Evolutionary conservation across 2,888 invertebrate species (phyloP).

Genomic region (Epinotia bilunana): DNA sequence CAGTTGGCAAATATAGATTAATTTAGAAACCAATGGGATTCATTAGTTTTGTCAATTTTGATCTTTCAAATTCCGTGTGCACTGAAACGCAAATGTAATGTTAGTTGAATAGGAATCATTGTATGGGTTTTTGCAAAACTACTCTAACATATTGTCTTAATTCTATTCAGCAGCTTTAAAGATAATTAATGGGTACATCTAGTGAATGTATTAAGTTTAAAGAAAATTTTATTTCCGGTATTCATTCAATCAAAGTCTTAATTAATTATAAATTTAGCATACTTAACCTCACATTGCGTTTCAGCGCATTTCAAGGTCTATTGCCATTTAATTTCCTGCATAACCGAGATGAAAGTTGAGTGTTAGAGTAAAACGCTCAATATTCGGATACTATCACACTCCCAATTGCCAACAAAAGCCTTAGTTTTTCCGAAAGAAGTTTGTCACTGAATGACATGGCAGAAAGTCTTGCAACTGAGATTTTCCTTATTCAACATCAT

Average conservation of each 20-base stretch:
- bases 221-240: no score
- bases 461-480: no score
- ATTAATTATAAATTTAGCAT: background rate
- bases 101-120: background rate
- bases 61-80: background rate
- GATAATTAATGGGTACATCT: no score
- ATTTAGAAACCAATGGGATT: background rate
- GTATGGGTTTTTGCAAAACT: background rate
- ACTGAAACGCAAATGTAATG: background rate
- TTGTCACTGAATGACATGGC: no score
- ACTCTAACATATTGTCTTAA: background rate
- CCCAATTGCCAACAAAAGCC: no score
- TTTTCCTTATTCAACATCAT: no score
- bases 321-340: background rate
- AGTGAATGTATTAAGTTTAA: no score
- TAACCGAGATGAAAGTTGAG: background rate
- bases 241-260: background rate
- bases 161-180: background rate
- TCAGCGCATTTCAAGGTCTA: background rate
- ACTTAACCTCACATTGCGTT: conserved; percentile 11
- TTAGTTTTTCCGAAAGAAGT: no score
- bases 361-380: background rate
- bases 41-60: background rate
- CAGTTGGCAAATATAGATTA: background rate
- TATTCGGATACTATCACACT: no score